These are phyloP conservation scores for Leptinotarsa lineolata DNA, from an alignment of 1,140 invertebrate species.

Conservation along the genomic window DNA sequence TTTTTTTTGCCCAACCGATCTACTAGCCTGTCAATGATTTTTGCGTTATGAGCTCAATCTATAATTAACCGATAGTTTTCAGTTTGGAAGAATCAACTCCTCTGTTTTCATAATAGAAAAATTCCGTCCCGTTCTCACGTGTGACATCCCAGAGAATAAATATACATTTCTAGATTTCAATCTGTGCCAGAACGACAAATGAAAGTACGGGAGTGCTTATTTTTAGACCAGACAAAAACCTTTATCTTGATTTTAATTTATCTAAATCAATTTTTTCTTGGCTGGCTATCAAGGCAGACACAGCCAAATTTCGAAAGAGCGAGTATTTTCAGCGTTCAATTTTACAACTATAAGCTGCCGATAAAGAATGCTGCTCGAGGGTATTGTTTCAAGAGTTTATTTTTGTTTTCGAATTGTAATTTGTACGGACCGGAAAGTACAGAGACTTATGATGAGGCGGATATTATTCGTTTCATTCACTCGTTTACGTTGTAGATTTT, in stretches of 20 bases:
- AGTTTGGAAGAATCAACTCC: no score
- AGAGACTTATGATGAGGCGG: neutral
- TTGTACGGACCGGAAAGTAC: neutral
- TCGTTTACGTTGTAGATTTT: neutral
- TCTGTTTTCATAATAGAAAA: neutral
- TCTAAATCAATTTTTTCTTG: conserved; percentile 12
- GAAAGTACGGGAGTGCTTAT: neutral
- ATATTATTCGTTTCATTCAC: conserved; percentile 2
- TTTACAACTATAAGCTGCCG: conserved; percentile 6
- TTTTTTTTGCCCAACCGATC: no score
- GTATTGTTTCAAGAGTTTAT: neutral
- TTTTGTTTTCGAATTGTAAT: neutral
- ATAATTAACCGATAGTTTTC: no score
- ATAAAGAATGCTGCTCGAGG: neutral
- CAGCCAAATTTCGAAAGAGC: neutral
- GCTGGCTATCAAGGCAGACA: neutral
- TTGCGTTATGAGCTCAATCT: no score
- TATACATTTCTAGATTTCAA: neutral
- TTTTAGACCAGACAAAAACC: conserved; percentile 10
- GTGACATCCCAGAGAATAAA: neutral
- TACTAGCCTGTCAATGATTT: no score
- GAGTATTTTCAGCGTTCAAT: neutral
- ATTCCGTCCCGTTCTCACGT: neutral
- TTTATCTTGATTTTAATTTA: conserved; percentile 19
- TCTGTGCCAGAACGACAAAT: neutral